Conservation (phyloP, 2,888 invertebrate species). For the Tenthredo mesomela region DNA sequence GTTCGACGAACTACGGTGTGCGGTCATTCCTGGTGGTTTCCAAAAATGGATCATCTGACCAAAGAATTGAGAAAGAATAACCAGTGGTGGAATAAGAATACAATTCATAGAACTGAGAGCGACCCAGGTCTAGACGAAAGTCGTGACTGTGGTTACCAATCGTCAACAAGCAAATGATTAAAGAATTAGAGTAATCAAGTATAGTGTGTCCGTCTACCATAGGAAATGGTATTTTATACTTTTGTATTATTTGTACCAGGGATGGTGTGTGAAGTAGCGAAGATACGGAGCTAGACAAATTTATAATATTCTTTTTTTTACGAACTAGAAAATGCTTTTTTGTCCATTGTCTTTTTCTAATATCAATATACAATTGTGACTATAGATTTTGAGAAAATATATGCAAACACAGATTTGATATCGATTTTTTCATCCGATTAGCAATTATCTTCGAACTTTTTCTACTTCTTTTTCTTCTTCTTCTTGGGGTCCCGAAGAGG, state of each 20-base stretch:
- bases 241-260: constrained; percentile 31
- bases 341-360: constrained; percentile 15
- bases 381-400: constrained; percentile 35
- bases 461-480: constrained; percentile 7
- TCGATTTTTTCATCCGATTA: neutral
- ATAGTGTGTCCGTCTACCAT: constrained; percentile 20
- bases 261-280: neutral
- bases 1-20: constrained; percentile 59
- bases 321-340: neutral
- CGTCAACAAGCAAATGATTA: constrained; percentile 62
- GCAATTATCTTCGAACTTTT: neutral
- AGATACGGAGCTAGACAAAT: constrained; percentile 21
- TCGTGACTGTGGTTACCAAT: constrained; percentile 70
- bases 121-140: constrained; percentile 65
- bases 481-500: neutral
- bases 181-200: neutral
- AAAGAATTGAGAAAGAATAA: constrained; percentile 63
- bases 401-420: neutral
- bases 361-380: constrained; percentile 11
- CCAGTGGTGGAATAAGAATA: constrained; percentile 55
- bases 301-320: constrained; percentile 30
- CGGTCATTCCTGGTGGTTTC: constrained; percentile 66
- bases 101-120: constrained; percentile 56
- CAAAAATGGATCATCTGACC: constrained; percentile 65
- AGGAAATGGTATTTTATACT: constrained; percentile 41